Conservation (phyloP, 2,888 invertebrate genomes). For the Drosophila siamana region DNA sequence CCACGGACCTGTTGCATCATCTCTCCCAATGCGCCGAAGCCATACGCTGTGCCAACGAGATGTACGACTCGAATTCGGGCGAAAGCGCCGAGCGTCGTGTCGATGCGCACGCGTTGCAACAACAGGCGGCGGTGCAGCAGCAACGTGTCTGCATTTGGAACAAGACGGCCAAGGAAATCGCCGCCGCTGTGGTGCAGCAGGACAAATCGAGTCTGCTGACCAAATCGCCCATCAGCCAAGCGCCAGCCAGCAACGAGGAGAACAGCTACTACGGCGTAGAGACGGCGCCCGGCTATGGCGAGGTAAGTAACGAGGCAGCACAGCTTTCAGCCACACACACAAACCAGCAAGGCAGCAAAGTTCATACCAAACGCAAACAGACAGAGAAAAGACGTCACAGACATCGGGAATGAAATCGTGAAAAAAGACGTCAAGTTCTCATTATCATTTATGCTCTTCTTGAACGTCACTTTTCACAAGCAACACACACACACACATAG, state of each 20-base stretch:
- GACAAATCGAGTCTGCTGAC: slow-evolving; percentile 48
- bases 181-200: slow-evolving; percentile 54
- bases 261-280: slow-evolving; percentile 86
- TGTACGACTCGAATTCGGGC: slow-evolving; percentile 84
- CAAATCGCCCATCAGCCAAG: slow-evolving; percentile 63
- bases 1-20: slow-evolving; percentile 91
- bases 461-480: neutral
- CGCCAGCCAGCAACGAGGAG: slow-evolving; percentile 80
- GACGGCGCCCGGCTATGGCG: slow-evolving; percentile 86
- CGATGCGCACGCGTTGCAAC: slow-evolving; percentile 77
- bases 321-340: too few species aligned
- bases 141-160: slow-evolving; percentile 94
- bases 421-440: too few species aligned
- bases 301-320: slow-evolving; percentile 84
- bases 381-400: neutral
- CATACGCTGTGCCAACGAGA: slow-evolving; percentile 83
- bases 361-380: neutral
- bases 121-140: slow-evolving; percentile 86
- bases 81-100: slow-evolving; percentile 80
- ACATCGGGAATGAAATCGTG: too few species aligned
- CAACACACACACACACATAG: neutral
- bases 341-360: neutral
- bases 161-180: slow-evolving; percentile 86
- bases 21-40: slow-evolving; percentile 90
- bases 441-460: too few species aligned